Conservation (phyloP, 2,797 vertebrate species). For the Sebastes cheni region DNA sequence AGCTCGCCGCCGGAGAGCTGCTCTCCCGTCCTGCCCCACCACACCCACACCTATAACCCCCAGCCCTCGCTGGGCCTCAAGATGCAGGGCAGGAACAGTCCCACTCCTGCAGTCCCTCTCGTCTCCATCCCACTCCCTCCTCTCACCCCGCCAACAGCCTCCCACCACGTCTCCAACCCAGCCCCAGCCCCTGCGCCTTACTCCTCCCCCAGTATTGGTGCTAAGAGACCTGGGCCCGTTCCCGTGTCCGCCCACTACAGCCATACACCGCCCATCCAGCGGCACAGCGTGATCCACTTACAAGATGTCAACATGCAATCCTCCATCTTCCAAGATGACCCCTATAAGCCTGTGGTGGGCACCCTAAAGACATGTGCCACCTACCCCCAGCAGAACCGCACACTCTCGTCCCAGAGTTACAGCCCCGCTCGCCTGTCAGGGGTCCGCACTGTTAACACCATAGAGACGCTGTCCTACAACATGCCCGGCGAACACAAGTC, state of each 20-base stretch:
- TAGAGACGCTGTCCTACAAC: constrained; percentile 88
- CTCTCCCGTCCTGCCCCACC: constrained; percentile 90
- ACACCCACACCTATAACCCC: constrained; percentile 86
- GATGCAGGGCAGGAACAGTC: constrained; percentile 90
- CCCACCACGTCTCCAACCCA: constrained; percentile 64
- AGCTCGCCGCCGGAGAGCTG: constrained; percentile 89
- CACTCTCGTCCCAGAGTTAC: constrained; percentile 96
- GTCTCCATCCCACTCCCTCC: constrained; percentile 74
- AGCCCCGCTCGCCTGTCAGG: constrained; percentile 92
- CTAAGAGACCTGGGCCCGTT: constrained; percentile 87
- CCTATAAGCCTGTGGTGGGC: constrained; percentile 90
- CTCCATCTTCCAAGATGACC: constrained; percentile 90
- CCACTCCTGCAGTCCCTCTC: constrained; percentile 78
- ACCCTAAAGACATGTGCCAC: constrained; percentile 96
- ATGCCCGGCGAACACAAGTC: constrained; percentile 94
- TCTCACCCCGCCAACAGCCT: constrained; percentile 66
- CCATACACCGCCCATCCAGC: constrained; percentile 93
- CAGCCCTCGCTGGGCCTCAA: constrained; percentile 89
- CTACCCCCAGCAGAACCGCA: constrained; percentile 97
- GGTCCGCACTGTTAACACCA: constrained; percentile 90
- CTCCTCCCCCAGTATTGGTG: constrained; percentile 88
- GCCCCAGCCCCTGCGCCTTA: constrained; percentile 76
- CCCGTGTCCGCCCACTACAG: constrained; percentile 94
- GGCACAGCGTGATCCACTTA: constrained; percentile 97
- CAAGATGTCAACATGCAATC: constrained; percentile 91